Conservation (phyloP, 1,140 invertebrate genomes). For the Capitella teleta region DNA sequence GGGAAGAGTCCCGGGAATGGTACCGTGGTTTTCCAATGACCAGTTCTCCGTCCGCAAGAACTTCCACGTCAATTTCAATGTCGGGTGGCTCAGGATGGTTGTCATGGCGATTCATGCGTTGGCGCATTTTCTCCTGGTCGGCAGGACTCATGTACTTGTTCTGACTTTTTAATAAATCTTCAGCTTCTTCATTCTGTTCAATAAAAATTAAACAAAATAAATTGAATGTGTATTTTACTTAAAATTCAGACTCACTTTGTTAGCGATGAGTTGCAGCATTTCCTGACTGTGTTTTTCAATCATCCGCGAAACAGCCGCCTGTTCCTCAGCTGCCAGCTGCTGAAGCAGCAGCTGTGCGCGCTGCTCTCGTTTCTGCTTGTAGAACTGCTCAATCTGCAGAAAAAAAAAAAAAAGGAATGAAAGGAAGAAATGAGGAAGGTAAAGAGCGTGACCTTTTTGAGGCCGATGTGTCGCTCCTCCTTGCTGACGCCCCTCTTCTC, state of each 20-base stretch:
- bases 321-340: slow-evolving; percentile 27
- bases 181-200: too few relatives aligned
- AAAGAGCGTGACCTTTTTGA: slow-evolving; percentile 15
- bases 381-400: slow-evolving; percentile 10
- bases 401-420: not conserved
- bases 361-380: slow-evolving; percentile 24
- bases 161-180: too few relatives aligned
- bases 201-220: too few relatives aligned
- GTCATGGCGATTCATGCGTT: too few relatives aligned
- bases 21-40: too few relatives aligned
- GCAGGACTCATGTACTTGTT: too few relatives aligned
- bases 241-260: too few relatives aligned
- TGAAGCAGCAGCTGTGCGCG: slow-evolving; percentile 25
- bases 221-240: too few relatives aligned
- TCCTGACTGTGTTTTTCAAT: slow-evolving; percentile 37
- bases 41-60: too few relatives aligned
- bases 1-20: not conserved
- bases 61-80: too few relatives aligned
- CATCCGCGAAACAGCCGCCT: slow-evolving; percentile 25
- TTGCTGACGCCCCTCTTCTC: slow-evolving; percentile 19
- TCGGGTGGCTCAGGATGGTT: too few relatives aligned
- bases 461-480: slow-evolving; percentile 12
- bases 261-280: slow-evolving; percentile 33
- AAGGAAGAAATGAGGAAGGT: not conserved
- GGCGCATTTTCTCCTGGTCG: too few relatives aligned